Percentiles rank a stretch among this genome's conserved stretches.
These are phyloP conservation scores for Lepidurus couesii DNA, from an alignment of 1,140 invertebrate genomes.

Conservation along the genomic window DNA sequence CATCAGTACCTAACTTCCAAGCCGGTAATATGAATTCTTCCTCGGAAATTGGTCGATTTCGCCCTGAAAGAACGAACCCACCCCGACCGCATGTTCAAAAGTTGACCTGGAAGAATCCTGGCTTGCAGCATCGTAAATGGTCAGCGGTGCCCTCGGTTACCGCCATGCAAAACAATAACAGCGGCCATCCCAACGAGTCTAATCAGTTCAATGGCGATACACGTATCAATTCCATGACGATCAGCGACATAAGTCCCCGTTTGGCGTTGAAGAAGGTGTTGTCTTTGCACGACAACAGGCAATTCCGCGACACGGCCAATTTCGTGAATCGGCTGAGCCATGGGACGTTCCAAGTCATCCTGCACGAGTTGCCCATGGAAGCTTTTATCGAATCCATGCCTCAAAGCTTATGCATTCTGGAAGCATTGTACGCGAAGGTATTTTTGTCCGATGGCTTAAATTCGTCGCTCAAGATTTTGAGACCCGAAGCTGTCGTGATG, in stretches of 20 bases:
- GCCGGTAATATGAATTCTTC: background rate
- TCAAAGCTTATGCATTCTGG: slow-evolving; percentile 73
- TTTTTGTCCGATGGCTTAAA: slow-evolving; percentile 46
- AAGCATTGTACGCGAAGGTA: slow-evolving; percentile 73
- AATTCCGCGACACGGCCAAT: slow-evolving; percentile 70
- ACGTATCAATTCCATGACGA: slow-evolving; percentile 49
- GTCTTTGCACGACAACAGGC: slow-evolving; percentile 66
- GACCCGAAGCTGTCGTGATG: slow-evolving; percentile 70
- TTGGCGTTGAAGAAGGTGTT: slow-evolving; percentile 59
- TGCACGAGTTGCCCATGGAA: slow-evolving; percentile 72
- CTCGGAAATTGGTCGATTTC: background rate
- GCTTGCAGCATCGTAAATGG: background rate
- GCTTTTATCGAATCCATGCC: slow-evolving; percentile 79
- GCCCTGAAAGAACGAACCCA: background rate
- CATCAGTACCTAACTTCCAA: background rate
- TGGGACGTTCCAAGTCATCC: slow-evolving; percentile 56
- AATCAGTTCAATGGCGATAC: slow-evolving; percentile 40
- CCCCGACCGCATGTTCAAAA: background rate
- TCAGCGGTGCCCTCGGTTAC: background rate
- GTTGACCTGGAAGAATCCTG: background rate
- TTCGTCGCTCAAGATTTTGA: slow-evolving; percentile 48
- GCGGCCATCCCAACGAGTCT: background rate
- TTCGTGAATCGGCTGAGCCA: slow-evolving; percentile 67
- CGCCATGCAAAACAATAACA: background rate
- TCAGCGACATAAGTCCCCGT: slow-evolving; percentile 61